Percentiles rank a stretch among this genome's conserved stretches.
Conservation (phyloP, 2,888 invertebrate genomes). For the Dromius quadrimaculatus region DNA sequence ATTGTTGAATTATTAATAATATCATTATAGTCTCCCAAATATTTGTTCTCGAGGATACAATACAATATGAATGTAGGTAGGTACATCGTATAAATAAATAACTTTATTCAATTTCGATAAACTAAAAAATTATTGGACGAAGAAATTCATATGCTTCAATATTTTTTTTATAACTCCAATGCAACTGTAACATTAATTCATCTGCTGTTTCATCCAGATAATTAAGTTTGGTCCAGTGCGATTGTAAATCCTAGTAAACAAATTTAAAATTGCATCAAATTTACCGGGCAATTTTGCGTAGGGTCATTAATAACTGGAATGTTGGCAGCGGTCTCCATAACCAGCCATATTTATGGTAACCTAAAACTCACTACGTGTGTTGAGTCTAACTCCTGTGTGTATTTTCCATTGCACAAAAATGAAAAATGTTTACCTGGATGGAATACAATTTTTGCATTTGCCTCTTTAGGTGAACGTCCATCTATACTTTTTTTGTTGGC, state of each 20-base stretch:
- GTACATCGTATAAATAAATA: too few relatives aligned
- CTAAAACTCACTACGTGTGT: neutral
- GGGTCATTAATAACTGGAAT: slow-evolving; percentile 47
- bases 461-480: slow-evolving; percentile 20
- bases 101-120: too few relatives aligned
- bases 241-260: slow-evolving; percentile 42
- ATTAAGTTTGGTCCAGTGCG: slow-evolving; percentile 11
- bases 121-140: too few relatives aligned
- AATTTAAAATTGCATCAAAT: slow-evolving; percentile 44
- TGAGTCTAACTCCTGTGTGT: neutral
- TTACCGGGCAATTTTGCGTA: slow-evolving; percentile 36
- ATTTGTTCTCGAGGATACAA: too few relatives aligned
- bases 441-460: slow-evolving; percentile 34
- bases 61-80: too few relatives aligned
- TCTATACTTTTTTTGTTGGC: slow-evolving; percentile 32
- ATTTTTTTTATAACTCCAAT: too few relatives aligned
- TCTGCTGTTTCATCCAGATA: slow-evolving; percentile 8
- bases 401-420: slow-evolving; percentile 21
- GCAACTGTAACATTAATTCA: too few relatives aligned
- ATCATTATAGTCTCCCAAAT: too few relatives aligned
- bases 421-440: slow-evolving; percentile 21
- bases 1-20: too few relatives aligned
- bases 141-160: too few relatives aligned
- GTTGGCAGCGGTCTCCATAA: slow-evolving; percentile 26
- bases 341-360: slow-evolving; percentile 36